Evolutionary conservation across 2,888 invertebrate species (phyloP).

Genomic region (Podotricha telesiphe): DNA sequence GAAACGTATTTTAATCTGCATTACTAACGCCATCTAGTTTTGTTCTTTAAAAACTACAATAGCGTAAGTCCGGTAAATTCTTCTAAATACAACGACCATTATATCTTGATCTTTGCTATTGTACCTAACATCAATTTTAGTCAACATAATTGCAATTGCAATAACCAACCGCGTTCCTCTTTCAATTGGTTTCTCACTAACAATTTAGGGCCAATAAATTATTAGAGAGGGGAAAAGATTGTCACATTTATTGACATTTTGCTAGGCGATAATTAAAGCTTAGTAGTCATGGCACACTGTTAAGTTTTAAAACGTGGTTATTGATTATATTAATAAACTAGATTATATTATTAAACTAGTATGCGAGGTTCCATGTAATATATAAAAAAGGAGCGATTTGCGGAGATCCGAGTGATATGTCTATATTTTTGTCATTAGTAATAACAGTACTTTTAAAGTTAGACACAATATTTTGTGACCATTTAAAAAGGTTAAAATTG

Average conservation of each 20-base stretch:
- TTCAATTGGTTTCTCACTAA: slow-evolving; percentile 53
- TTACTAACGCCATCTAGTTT: slow-evolving; percentile 58
- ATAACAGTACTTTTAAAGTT: too few species aligned
- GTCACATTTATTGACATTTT: slow-evolving; percentile 80
- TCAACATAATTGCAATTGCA: slow-evolving; percentile 28
- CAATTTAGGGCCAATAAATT: slow-evolving; percentile 80
- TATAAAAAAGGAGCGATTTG: too few species aligned
- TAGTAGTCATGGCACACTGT: slow-evolving; percentile 65
- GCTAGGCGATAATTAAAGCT: slow-evolving; percentile 78
- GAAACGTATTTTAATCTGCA: slow-evolving; percentile 55
- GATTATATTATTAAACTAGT: too few species aligned
- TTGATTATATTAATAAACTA: slow-evolving; percentile 50
- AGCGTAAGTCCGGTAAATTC: slow-evolving; percentile 73
- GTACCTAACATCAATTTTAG: slow-evolving; percentile 44
- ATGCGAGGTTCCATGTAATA: too few species aligned
- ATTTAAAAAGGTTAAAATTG: too few species aligned
- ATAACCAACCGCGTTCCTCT: slow-evolving; percentile 42
- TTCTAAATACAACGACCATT: slow-evolving; percentile 65
- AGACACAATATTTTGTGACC: too few species aligned
- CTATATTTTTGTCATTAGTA: too few species aligned
- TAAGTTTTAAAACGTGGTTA: slow-evolving; percentile 69
- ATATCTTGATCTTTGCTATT: slow-evolving; percentile 50
- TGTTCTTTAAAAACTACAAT: slow-evolving; percentile 55
- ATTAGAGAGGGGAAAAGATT: slow-evolving; percentile 75
- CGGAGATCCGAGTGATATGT: too few species aligned